Evolutionary conservation across 2,113 vertebrate genomes (phyloP), one percentile per base, ranked within the genome.

Genomic region (Ranitomeya imitator): DNA sequence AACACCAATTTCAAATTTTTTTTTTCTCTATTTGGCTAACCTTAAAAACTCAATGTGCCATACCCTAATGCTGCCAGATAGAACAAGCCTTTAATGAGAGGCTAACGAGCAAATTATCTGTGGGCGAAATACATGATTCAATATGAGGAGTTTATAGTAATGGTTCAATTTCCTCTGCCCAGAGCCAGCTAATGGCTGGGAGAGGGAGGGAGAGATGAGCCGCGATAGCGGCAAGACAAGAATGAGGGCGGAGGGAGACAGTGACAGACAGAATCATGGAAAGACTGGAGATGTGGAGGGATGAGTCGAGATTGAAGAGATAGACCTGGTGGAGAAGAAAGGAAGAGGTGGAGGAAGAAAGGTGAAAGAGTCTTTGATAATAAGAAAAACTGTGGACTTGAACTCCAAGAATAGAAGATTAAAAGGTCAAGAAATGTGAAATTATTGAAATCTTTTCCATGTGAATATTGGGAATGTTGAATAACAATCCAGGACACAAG

Each of bases 61-160:
- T 83, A 51, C 74, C 81, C 60, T 79, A 78, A 85, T 85, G n/a
- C 82, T 85, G 87, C 60, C 86, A 87, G 77, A 31, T 78, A 86
- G 85, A 55, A 86, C 59, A 86, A 80, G 61, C 61, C 87, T 69
- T 65, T 85, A 88, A 88, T 88, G 71, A 79, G 87, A 84, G 87
- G 87, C 82, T 88, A 88, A 85, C 73, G n/a, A 88, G 87, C 59
- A 31, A 84, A 84, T 85, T 85, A 85, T 88, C 73, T 85, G 57
- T 83, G 45, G 69, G 87, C 80, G 57, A 88, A 83, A 88, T 88
- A 82, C 67, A 82, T 57, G 86, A 83, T 83, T 88, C 86, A 88
- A 83, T 88, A 88, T 82, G 69, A 83, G 83, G 87, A 84, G 80
- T 88, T 67, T 88, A 65, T 77, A 78, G 82, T 88, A 88, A 88